These are phyloP conservation scores for Anhinga rufa DNA, from an alignment of 2,113 vertebrate species.

Conservation along the genomic window DNA sequence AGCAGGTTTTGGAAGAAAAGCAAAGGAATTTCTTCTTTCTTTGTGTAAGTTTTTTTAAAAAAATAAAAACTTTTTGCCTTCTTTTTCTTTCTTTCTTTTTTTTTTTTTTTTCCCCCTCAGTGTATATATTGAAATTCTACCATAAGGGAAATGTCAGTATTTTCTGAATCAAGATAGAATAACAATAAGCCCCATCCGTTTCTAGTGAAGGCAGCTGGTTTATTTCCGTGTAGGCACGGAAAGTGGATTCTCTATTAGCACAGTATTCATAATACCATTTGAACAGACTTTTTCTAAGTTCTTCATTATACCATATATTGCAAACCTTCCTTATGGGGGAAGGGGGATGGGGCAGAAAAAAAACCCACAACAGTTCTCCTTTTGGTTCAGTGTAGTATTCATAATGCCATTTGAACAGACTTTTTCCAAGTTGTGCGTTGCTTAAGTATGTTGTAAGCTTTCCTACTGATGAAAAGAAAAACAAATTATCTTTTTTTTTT, in stretches of 20 bases:
- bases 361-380: neutral
- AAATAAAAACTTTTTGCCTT: neutral
- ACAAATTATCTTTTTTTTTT: neutral
- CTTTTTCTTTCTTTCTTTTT: too few relatives aligned
- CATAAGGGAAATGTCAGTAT: neutral
- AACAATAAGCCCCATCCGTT: neutral
- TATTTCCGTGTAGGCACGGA: neutral
- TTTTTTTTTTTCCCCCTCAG: neutral
- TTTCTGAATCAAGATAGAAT: neutral
- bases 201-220: neutral
- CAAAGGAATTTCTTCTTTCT: neutral
- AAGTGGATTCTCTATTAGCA: neutral
- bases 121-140: neutral
- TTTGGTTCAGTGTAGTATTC: neutral
- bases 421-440: neutral
- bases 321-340: neutral
- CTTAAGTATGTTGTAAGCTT: neutral
- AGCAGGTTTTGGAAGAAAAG: neutral
- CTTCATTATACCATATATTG: neutral
- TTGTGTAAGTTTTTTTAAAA: neutral
- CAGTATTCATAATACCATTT: neutral
- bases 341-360: accelerated
- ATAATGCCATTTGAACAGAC: neutral
- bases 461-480: neutral
- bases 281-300: neutral